phyloP scores from a whole-genome alignment of 2,797 vertebrate species.

The Gymnoscopelus microlampas region DNA sequence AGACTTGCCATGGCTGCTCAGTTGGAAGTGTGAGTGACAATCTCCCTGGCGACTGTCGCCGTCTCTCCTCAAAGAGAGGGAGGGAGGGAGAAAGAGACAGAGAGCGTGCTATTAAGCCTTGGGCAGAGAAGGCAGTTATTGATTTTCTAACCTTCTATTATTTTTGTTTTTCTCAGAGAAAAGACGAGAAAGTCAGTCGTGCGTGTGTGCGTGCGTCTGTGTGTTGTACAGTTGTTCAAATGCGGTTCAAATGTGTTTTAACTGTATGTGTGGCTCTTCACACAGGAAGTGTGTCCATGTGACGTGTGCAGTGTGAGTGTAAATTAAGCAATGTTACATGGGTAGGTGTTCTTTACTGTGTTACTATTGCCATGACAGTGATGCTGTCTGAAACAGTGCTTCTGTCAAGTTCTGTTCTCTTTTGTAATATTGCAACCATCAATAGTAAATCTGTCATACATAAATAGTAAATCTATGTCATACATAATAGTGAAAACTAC shows the following conservation, averaged over 20 bases:
- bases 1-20: constrained; percentile 39
- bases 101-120: constrained; percentile 64
- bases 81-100: constrained; percentile 24
- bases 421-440: too few species aligned
- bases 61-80: constrained; percentile 48
- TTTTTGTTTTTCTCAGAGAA: constrained; percentile 71
- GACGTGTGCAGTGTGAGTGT: neutral
- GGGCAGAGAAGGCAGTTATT: constrained; percentile 71
- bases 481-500: too few species aligned
- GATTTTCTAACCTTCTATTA: constrained; percentile 76
- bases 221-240: neutral
- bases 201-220: constrained; percentile 4
- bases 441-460: too few species aligned
- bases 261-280: constrained; percentile 38
- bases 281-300: constrained; percentile 15
- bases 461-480: too few species aligned
- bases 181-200: constrained; percentile 47
- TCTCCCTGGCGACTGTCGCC: constrained; percentile 62
- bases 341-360: too few species aligned
- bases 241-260: constrained; percentile 40
- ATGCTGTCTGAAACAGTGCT: too few species aligned
- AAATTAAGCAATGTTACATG: too few species aligned
- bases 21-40: constrained; percentile 59
- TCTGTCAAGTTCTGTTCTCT: too few species aligned
- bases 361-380: too few species aligned